These are phyloP conservation scores for Centrocercus urophasianus DNA, from an alignment of 2,113 vertebrate species.

Conservation along the genomic window DNA sequence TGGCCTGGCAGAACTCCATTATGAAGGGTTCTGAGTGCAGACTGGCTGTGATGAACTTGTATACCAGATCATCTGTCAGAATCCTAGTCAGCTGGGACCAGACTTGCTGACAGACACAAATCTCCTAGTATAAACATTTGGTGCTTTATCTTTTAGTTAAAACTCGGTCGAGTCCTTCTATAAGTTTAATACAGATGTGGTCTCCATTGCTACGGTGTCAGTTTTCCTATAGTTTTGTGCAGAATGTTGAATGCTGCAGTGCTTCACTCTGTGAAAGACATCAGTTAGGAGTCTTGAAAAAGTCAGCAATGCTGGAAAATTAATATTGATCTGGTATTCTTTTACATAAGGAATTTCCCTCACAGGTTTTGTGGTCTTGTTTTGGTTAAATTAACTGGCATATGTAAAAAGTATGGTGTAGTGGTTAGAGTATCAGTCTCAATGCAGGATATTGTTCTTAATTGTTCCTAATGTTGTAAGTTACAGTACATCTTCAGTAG, in stretches of 20 bases:
- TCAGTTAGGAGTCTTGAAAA: neutral
- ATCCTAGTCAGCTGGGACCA: neutral
- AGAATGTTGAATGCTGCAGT: neutral
- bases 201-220: neutral
- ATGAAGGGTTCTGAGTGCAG: neutral
- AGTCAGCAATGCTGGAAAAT: neutral
- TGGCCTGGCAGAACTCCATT: slow-evolving; percentile 9
- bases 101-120: slow-evolving; percentile 4
- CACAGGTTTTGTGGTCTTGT: neutral
- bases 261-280: neutral
- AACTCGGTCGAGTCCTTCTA: slow-evolving; percentile 9
- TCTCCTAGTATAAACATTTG: neutral
- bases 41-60: slow-evolving; percentile 20
- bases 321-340: neutral
- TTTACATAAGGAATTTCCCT: neutral
- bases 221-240: neutral
- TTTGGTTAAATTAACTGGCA: neutral
- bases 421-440: neutral
- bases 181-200: slow-evolving; percentile 45
- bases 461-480: neutral
- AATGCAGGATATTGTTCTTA: neutral
- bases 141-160: slow-evolving; percentile 49
- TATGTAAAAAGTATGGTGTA: neutral
- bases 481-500: neutral
- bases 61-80: neutral